A percentile compares a stretch with the other conserved stretches of the same genome.
Evolutionary conservation across 2,888 invertebrate species (phyloP).

Genomic region (Muschampia plurimacula): DNA sequence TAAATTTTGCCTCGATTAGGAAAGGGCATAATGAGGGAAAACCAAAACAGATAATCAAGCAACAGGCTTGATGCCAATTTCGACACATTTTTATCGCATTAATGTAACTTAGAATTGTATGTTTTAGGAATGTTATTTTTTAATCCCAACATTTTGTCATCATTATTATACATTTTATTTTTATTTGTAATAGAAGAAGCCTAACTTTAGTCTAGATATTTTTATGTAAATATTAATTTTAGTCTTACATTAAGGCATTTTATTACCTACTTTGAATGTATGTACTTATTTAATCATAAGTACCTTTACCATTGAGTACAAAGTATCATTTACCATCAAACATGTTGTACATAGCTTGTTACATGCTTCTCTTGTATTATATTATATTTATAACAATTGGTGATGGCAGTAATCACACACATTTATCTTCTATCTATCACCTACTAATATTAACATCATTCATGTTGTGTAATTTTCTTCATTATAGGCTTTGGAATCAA

Average conservation of each 20-base stretch:
- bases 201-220: neutral
- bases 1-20: conserved; percentile 67
- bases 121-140: neutral
- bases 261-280: neutral
- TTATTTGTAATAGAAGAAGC: neutral
- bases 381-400: conserved; percentile 36
- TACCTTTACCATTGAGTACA: conserved; percentile 18
- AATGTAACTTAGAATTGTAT: neutral
- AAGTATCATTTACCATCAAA: conserved; percentile 21
- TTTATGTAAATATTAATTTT: conserved; percentile 24
- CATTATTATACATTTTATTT: neutral
- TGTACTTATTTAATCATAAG: conserved; percentile 12
- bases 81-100: neutral
- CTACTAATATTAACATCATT: conserved; percentile 81
- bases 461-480: conserved; percentile 82
- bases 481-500: conserved; percentile 89
- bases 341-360: conserved; percentile 25
- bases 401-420: conserved; percentile 47
- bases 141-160: neutral
- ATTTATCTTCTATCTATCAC: conserved; percentile 54
- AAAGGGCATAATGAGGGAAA: conserved; percentile 66
- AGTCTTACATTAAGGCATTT: conserved; percentile 14
- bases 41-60: conserved; percentile 60
- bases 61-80: conserved; percentile 45
- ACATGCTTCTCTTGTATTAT: conserved; percentile 29